Evolutionary conservation across 2,797 vertebrate genomes (phyloP).

Genomic region (Vespertilio murinus): DNA sequence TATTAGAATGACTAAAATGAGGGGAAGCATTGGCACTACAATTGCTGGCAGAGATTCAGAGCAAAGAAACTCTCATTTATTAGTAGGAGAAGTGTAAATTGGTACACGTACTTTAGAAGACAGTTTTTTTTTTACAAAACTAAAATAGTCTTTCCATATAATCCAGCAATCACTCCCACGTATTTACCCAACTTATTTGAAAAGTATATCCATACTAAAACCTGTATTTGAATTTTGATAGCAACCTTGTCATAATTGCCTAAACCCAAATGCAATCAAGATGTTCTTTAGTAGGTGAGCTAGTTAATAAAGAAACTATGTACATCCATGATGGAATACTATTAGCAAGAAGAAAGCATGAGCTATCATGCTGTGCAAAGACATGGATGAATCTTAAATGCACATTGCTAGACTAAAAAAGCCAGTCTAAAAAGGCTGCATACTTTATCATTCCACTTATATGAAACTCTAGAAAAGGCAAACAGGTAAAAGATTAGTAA

Average conservation of each 20-base stretch:
- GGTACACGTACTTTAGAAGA: not conserved
- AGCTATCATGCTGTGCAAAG: not conserved
- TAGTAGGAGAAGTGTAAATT: not conserved
- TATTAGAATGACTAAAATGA: not conserved
- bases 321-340: not conserved
- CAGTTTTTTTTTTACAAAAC: not conserved
- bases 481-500: not conserved
- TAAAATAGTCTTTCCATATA: not conserved
- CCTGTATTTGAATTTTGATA: not conserved
- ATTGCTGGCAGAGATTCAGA: not conserved
- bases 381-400: not conserved
- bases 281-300: not conserved
- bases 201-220: not conserved
- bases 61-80: not conserved
- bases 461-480: not conserved
- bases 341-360: not conserved
- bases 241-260: not conserved
- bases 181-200: not conserved
- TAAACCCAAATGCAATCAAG: not conserved
- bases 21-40: not conserved
- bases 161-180: not conserved
- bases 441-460: not conserved
- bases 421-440: not conserved
- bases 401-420: not conserved
- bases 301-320: not conserved